Evolutionary conservation across 2,113 vertebrate species (phyloP).

Genomic region (Elephas maximus): DNA sequence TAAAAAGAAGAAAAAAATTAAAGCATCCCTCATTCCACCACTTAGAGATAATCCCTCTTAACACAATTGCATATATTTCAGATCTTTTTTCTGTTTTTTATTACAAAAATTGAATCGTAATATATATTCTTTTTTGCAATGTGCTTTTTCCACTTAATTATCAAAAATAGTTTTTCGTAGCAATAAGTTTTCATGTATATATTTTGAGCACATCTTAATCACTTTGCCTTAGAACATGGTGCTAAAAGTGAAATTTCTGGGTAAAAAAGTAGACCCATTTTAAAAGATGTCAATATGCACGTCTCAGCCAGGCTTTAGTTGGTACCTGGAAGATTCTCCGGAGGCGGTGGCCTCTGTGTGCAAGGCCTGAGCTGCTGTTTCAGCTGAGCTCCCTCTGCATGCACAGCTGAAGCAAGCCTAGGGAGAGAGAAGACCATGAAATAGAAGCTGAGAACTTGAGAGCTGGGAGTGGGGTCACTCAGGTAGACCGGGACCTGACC

Average conservation of each 20-base stretch:
- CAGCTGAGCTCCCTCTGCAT: neutral
- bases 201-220: neutral
- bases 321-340: neutral
- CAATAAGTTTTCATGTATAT: neutral
- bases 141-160: neutral
- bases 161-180: neutral
- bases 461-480: neutral
- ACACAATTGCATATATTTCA: neutral
- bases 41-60: neutral
- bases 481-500: neutral
- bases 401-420: neutral
- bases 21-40: neutral
- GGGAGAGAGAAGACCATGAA: neutral
- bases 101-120: neutral
- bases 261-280: neutral
- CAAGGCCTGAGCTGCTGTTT: neutral
- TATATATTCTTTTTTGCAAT: neutral
- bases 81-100: neutral
- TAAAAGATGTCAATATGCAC: neutral
- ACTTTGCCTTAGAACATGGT: neutral
- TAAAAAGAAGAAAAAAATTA: slow-evolving; percentile 18
- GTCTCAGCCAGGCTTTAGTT: neutral
- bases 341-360: neutral
- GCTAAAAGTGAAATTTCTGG: neutral
- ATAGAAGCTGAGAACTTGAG: neutral